phyloP scores from a whole-genome alignment of 2,113 vertebrate species.

The Elgaria multicarinata region DNA sequence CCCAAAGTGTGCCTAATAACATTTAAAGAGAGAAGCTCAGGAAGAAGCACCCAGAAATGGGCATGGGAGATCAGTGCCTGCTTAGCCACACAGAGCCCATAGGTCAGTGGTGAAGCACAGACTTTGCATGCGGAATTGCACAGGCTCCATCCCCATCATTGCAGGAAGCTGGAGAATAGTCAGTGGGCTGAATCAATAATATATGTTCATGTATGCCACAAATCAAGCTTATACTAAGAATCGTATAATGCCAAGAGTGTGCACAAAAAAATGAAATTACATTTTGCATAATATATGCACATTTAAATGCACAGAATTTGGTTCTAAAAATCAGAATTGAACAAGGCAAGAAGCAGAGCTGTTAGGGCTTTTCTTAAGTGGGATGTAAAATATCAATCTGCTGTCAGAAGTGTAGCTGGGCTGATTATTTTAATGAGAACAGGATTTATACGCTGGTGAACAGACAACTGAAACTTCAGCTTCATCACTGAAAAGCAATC shows the following conservation, averaged over 20 bases:
- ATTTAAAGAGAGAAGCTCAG: background rate
- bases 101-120: background rate
- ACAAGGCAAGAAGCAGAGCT: background rate
- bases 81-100: background rate
- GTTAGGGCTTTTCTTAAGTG: background rate
- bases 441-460: conserved; percentile 14
- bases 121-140: too few species aligned
- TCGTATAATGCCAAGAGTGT: background rate
- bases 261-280: background rate
- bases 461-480: background rate
- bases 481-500: conserved; percentile 15
- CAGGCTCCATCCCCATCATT: background rate
- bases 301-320: background rate
- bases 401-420: background rate
- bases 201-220: background rate
- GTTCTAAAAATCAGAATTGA: background rate
- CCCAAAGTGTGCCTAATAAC: background rate
- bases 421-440: conserved; percentile 30
- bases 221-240: background rate
- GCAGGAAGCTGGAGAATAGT: background rate
- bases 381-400: conserved; percentile 2
- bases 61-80: too few species aligned
- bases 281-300: background rate
- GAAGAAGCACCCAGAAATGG: background rate
- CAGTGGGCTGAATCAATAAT: background rate